phyloP scores from a whole-genome alignment of 2,888 invertebrate species.

The Odontocerum albicorne region DNA sequence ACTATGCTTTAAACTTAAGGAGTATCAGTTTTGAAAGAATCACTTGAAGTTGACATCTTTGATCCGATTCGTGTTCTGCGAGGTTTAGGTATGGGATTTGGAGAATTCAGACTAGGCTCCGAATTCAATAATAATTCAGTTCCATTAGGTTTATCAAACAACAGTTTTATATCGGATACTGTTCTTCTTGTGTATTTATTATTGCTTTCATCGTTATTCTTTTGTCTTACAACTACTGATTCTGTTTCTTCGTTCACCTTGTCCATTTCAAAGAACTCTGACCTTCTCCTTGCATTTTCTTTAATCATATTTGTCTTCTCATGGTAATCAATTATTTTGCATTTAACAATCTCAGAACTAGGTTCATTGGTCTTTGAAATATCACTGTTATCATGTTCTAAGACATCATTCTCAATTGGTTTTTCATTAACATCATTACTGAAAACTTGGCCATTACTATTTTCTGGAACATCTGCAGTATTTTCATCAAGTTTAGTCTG shows the following conservation, averaged over 20 bases:
- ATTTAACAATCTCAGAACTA: conserved; percentile 51
- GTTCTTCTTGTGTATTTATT: conserved; percentile 22
- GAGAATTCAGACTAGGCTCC: conserved; percentile 39
- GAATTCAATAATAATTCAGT: conserved; percentile 42
- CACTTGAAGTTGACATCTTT: conserved; percentile 41
- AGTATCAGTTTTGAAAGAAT: conserved; percentile 19
- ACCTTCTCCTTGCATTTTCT: conserved; percentile 47
- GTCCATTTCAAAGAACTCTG: conserved; percentile 54
- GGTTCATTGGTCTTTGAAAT: conserved; percentile 1
- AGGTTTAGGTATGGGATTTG: conserved; percentile 62
- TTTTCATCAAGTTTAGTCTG: conserved; percentile 4
- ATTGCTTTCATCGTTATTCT: conserved; percentile 52
- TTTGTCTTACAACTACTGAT: conserved; percentile 46
- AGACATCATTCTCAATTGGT: neutral
- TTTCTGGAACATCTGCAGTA: neutral
- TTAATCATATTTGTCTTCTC: conserved; percentile 19
- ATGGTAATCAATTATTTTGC: conserved; percentile 48
- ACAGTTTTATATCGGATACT: conserved; percentile 52
- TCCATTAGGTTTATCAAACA: conserved; percentile 55
- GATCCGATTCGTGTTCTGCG: conserved; percentile 53
- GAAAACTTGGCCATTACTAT: neutral
- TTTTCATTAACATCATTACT: conserved; percentile 2
- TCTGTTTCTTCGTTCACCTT: conserved; percentile 42
- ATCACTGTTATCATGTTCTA: conserved; percentile 41
- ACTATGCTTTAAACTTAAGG: too few relatives aligned